Conservation (phyloP, 35 echinoderm and acorn worm genomes). For the Hemicentrotus pulcherrimus region DNA sequence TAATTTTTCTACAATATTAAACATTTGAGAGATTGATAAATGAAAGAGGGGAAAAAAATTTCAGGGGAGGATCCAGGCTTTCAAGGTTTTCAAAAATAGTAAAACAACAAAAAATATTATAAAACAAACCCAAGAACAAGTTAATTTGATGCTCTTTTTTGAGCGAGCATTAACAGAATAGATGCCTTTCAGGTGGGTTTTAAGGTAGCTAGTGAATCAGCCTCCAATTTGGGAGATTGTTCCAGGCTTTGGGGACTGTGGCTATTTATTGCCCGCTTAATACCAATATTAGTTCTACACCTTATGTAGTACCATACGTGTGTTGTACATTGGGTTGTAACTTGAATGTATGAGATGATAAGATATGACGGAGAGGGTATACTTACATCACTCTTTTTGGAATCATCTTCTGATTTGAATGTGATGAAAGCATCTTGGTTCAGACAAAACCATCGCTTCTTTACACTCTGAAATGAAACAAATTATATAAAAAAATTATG, state of each 20-base stretch:
- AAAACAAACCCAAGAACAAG: too few species aligned
- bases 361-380: neutral
- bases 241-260: neutral
- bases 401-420: slow-evolving; percentile 15
- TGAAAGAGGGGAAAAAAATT: too few species aligned
- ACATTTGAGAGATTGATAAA: too few species aligned
- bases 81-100: too few species aligned
- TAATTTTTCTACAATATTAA: too few species aligned
- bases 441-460: slow-evolving; percentile 30
- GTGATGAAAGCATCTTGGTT: slow-evolving; percentile 27
- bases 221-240: neutral
- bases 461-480: neutral
- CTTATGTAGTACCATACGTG: too few species aligned
- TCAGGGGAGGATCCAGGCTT: too few species aligned
- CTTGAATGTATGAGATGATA: neutral
- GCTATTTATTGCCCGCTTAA: neutral
- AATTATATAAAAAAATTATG: neutral
- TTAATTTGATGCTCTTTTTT: too few species aligned
- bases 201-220: neutral
- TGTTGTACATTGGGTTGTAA: neutral
- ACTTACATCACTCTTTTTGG: slow-evolving; percentile 28
- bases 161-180: neutral
- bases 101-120: too few species aligned
- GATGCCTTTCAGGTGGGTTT: neutral
- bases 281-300: too few species aligned